Base-by-base conservation (phyloP, 2,113 vertebrate species). In the Campylomormyrus numenius region DNA sequence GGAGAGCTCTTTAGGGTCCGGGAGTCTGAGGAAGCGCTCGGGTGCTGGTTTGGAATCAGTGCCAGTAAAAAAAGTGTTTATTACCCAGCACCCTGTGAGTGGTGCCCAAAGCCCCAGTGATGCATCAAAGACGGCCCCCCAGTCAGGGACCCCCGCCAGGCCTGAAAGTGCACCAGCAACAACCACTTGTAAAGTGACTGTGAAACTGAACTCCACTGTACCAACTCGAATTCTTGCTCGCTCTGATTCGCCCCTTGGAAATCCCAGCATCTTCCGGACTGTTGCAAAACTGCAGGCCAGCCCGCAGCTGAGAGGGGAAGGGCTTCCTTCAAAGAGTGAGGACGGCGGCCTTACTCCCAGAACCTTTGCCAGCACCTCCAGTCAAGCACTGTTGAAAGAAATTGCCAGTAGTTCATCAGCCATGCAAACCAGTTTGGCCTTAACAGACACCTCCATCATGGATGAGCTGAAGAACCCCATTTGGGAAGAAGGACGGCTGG, bases 21-120 rank as follows among this genome's bases (percentile, higher is more conserved):
- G 96, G 94, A 98, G 97, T 94, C 98, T 97, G 87, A 96, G 98
- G 92, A 99, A 98, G 94, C 94, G 97, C 90, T 95, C 95, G 17
- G 91, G 90, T 85, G 90, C 94, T 87, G 93, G 94, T n/a, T 91
- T 94, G 42, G 98, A 99, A 89, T 95, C 97, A 87, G 97, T 97
- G 92, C 97, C 97, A 74, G 92, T 96, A 90, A 98, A 97, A 94
- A 97, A 97, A 89, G 96, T 96, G 83, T 95, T 97, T 56, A 94
- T 97, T 93, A 96, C 96, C 89, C 96, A 96, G 91, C 94, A 95
- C 88, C 92, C 96, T 90, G 45, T 91, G 87, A 92, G 85, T 88
- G 85, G 83, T 70, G 7, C 42, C n/a, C 95, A 96, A 90, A 70
- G 91, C 93, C 91, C 94, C 88, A 96, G 89, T 46, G 90, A 88